Evolutionary conservation across 1,140 invertebrate genomes (phyloP), one percentile per base, ranked within the genome.

Genomic region (Cydia splendana): DNA sequence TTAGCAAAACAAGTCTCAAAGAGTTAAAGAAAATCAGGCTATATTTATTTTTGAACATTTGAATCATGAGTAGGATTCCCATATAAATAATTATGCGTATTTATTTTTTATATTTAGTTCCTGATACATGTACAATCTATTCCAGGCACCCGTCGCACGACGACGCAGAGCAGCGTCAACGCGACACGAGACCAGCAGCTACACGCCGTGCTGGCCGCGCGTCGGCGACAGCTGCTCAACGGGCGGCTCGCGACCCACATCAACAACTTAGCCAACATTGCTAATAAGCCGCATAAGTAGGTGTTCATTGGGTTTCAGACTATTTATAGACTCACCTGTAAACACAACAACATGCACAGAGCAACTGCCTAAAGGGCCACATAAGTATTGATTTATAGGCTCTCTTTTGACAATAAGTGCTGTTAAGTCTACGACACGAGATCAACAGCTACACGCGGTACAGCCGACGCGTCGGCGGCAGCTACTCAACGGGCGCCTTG

Each of bases 391-490:
- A 34, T 34, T 6, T 30, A 30, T 30, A 34, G 34, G 30, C 30
- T 30, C 4, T 34, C 34, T 34, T 34, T 6, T 34, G 34, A 34
- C 34, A 34, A 34, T 6, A 34, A 34, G 34, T 34, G 34, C 5
- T 34, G n/a, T n/a, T n/a, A 34, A 34, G 34, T 34, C 34, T 34
- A 34, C 85, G 5, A 92, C 91, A 5, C 85, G 94, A 28, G 94
- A 95, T 65, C 93, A 93, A 34, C 94, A 94, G 78, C 85, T 95
- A 74, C 88, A 94, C 85, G 93, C 94, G 28, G 84, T 95, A 20
- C 85, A 94, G 73, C 94, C 94, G 0, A 94, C 94, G 1, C 84
- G 94, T 13, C 86, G 94, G 20, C 83, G 91, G 20, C 91, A 93
- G 78, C 81, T 85, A 80, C 91, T 83, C 20, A 91, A 82, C 75